Evolutionary conservation across 2,797 vertebrate genomes (phyloP).

Genomic region (Chanos chanos): DNA sequence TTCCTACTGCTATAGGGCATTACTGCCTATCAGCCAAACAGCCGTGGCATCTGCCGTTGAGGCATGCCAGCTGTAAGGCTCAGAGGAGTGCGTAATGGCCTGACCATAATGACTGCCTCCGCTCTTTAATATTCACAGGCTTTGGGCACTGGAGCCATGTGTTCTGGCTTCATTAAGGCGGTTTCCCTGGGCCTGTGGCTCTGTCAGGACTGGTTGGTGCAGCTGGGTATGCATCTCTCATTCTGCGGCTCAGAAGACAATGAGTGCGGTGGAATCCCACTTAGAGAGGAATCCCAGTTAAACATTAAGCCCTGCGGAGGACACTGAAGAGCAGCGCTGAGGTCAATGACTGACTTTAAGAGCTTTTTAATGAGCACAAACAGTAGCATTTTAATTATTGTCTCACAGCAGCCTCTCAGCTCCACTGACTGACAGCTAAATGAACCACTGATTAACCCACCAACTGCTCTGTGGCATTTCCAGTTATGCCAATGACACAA

Average conservation of each 20-base stretch:
- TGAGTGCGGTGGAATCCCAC: neutral
- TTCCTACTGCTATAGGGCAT: too few relatives aligned
- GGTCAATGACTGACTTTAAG: conserved; percentile 43
- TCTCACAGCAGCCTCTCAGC: neutral
- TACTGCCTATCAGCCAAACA: too few relatives aligned
- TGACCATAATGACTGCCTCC: neutral
- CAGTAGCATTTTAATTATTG: neutral
- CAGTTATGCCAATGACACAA: too few relatives aligned
- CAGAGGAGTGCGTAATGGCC: too few relatives aligned
- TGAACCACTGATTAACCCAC: too few relatives aligned
- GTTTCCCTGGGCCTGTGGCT: neutral
- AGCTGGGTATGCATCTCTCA: too few relatives aligned
- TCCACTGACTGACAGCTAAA: neutral
- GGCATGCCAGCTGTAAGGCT: too few relatives aligned
- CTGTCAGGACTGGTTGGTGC: too few relatives aligned
- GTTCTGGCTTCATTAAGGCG: neutral
- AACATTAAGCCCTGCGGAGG: conserved; percentile 22
- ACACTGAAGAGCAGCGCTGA: conserved; percentile 7
- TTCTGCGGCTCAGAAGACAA: neutral
- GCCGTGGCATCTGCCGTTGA: too few relatives aligned
- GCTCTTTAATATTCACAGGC: neutral
- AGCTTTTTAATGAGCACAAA: conserved; percentile 32
- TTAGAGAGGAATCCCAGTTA: conserved; percentile 22
- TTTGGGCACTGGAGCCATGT: neutral
- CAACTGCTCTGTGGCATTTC: too few relatives aligned